Conservation (phyloP, 2,797 vertebrate genomes). For the Chelon labrosus region DNA sequence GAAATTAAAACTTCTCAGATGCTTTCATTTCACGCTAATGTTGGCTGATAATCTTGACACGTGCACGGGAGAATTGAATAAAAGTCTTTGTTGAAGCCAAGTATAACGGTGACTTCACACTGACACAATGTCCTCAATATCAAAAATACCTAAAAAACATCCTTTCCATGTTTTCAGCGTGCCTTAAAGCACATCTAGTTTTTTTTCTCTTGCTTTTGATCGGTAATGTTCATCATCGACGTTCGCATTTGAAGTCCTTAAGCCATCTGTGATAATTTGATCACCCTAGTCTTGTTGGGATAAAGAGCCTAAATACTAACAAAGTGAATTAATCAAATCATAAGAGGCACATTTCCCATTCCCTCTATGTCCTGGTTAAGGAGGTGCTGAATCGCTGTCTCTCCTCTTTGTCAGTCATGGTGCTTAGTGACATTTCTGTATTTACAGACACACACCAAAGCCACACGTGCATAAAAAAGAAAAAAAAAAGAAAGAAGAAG, state of each 20-base stretch:
- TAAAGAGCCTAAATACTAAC: not conserved
- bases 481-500: conserved; percentile 18
- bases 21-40: too few relatives aligned
- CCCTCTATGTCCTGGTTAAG: conserved; percentile 12
- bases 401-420: conserved; percentile 35
- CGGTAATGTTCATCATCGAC: not conserved
- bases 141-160: not conserved
- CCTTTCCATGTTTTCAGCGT: not conserved
- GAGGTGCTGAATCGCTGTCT: conserved; percentile 27
- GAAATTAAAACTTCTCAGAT: too few relatives aligned
- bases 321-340: not conserved
- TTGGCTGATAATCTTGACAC: too few relatives aligned
- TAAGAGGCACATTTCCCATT: not conserved
- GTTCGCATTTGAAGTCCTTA: conserved; percentile 3
- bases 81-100: conserved; percentile 1
- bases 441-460: conserved; percentile 39
- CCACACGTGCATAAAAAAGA: conserved; percentile 30
- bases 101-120: not conserved
- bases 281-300: not conserved
- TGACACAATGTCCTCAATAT: not conserved
- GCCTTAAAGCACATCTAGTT: not conserved
- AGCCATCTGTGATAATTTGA: conserved; percentile 16
- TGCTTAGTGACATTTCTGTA: conserved; percentile 52
- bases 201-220: not conserved
- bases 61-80: not conserved